Base-by-base conservation (phyloP, 2,888 invertebrate genomes). In the Eutolmus rufibarbis region DNA sequence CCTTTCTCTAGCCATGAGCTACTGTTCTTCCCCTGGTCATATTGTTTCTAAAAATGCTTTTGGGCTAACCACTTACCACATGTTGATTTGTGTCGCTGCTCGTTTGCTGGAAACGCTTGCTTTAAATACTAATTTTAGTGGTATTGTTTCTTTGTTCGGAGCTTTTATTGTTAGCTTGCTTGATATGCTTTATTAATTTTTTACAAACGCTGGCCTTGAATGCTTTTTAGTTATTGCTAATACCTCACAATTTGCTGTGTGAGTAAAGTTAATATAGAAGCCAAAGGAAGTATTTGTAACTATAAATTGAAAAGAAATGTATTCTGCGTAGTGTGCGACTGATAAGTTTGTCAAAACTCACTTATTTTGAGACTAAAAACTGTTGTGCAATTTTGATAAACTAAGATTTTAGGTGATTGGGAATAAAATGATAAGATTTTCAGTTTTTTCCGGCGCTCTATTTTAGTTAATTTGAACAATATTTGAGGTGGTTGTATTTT, bases 221-320 rank as follows among this genome's bases (percentile, higher is more conserved):
- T 66, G 66, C 66, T 66, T 66, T 14, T 23, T 66, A 28, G 28
- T 28, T n/a, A 66, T 66, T 12, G 23, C 66, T 66, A 28, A 19
- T 66, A 28, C 28, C 19, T 66, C 66, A 19, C 23, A 66, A 28
- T 66, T 66, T 66, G 66, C 28, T 66, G 66, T 66, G 66, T 28
- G 66, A 66, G 28, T 85, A 23, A 74, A 74, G 5, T 74, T 76
- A 37, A 28, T 37, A 31, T 85, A 85, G 31, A 74, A 85, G 85
- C 85, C 85, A 85, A 85, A 85, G 74, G 85, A 85, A 85, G 85
- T 85, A 85, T 85, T 85, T 85, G 74, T 74, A 43, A 85, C 46
- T 56, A 84, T 2, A 66, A 12, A 79, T 79, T 19, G 1, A 79
- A 79, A 43, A 46, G 8, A 79, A 40, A 31, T 79, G 5, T 51